Evolutionary conservation across 2,113 vertebrate species (phyloP).

Genomic region (Prietella phreatophila): DNA sequence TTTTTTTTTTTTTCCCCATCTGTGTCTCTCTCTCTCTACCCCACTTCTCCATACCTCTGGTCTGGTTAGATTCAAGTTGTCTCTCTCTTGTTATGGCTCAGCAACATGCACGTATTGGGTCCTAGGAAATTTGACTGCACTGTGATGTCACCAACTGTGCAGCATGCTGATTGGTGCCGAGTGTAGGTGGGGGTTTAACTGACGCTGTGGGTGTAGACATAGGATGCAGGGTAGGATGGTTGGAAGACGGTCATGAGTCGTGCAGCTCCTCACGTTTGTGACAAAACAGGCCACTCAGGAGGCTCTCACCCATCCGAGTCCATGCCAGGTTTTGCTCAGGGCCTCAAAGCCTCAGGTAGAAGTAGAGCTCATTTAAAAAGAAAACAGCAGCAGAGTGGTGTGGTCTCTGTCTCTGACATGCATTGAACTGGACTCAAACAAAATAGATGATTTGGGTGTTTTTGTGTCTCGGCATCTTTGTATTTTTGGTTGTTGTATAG

Average conservation of each 20-base stretch:
- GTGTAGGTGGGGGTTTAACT: constrained; percentile 45
- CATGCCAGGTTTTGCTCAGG: constrained; percentile 25
- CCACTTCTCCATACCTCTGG: constrained; percentile 30
- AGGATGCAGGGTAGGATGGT: constrained; percentile 56
- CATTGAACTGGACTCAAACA: constrained; percentile 6
- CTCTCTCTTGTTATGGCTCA: constrained; percentile 57
- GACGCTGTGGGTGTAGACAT: constrained; percentile 51
- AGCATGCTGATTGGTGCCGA: constrained; percentile 61
- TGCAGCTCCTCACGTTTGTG: constrained; percentile 18
- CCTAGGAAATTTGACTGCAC: constrained; percentile 69
- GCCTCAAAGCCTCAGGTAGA: constrained; percentile 27
- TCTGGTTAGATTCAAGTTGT: constrained; percentile 37
- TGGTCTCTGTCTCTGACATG: constrained; percentile 3
- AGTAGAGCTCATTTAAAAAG: constrained; percentile 31
- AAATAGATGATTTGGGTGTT: constrained; percentile 12
- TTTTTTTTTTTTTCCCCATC: not conserved
- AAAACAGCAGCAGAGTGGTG: constrained; percentile 12
- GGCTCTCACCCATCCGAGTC: not conserved
- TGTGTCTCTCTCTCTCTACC: not conserved
- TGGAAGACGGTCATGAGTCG: constrained; percentile 64
- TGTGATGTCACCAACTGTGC: constrained; percentile 65
- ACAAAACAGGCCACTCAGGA: not conserved
- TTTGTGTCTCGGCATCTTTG: not conserved
- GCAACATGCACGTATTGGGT: constrained; percentile 72
- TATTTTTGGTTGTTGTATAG: not conserved